Base-by-base conservation (phyloP, 1,140 invertebrate genomes). In the Diachasma alloeum region DNA sequence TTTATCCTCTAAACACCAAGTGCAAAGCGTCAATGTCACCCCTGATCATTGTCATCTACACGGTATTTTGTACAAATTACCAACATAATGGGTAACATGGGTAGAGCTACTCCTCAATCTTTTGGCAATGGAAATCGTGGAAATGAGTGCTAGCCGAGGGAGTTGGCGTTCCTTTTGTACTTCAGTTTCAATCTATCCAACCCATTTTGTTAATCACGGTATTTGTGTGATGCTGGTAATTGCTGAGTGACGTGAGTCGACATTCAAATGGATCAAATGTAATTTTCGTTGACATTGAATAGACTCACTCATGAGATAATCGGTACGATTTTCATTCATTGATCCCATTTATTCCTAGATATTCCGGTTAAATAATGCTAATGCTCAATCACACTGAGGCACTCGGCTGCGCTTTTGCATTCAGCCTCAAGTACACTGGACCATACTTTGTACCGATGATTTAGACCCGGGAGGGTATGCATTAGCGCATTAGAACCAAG, bases 401-500 rank as follows among this genome's bases (percentile, higher is more conserved):
- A 59, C 73, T 36, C n/a, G 15, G 46, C 48, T 36, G 59, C 67
- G 10, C 1, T 17, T 9, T 17, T 26, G 19, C 84, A 87, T 44
- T 87, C 85, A n/a, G 80, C 78, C 46, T 86, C 83, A 17, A 91
- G 67, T 15, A 90, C 76, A 0, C 87, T 88, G 63, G 83, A 85
- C 88, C 92, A 95, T 1, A 97, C 97, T 88, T 95, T 93, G 91
- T 95, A 99, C 84, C 94, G 94, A 91, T 99, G 97, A 90, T 99
- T 99, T 19, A 99, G 90, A 10, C 93, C 93, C 68, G 92, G 90
- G 0, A 96, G 87, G 6, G 92, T 91, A 82, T 99, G 97, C 17
- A 99, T 82, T 83, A 96, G 94, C 0, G 93, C 92, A 66, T 86
- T 90, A 11, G 93, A 93, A 0, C 92, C 92, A 0, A 99, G 86